Base-by-base conservation (phyloP, 2,113 vertebrate species). In the Sylvietta virens region DNA sequence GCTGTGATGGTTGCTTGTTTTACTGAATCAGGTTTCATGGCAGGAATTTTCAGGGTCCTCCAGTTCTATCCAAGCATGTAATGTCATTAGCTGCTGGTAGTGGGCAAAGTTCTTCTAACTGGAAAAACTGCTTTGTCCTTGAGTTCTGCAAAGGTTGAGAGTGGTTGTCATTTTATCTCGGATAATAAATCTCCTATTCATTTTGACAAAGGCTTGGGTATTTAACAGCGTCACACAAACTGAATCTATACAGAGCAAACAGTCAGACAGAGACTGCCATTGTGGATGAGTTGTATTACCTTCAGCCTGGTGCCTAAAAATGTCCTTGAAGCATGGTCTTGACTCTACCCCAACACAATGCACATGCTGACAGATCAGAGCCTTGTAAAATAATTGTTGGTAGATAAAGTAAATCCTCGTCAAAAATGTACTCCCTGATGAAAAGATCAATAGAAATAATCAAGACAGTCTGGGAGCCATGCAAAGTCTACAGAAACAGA, bases 251-350 rank as follows among this genome's bases (percentile, higher is more conserved):
- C 77, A 93, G 77, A 95, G 81, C 74, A 97, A 94, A 94, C 81
- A 96, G 53, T 74, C 73, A 90, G 82, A 96, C 91, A 97, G 92
- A 95, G 64, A 39, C 57, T 93, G 78, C 91, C 77, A 92, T 95
- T 97, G 88, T 97, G 72, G 90, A 57, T 70, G 45, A 53, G 30
- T 47, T 79, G 39, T 39, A 42, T 78, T 81, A 57, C 84, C 60
- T 89, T 91, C 85, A 93, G 33, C 44, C 45, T 86, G 60, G 39
- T 45, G 33, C 79, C 86, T 88, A 91, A 89, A 95, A 86, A 60
- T 2, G 11, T 88, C 74, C 48, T 79, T 86, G 74, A 94, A 85
- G 81, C 7, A 45, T 61, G 74, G 83, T 84, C n/a, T 81, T 95
- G 88, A 56, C 88, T 60, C 66, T 90, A 50, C 48, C 47, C 37